phyloP scores from a whole-genome alignment of 2,797 vertebrate genomes.

The Eremophila alpestris region DNA sequence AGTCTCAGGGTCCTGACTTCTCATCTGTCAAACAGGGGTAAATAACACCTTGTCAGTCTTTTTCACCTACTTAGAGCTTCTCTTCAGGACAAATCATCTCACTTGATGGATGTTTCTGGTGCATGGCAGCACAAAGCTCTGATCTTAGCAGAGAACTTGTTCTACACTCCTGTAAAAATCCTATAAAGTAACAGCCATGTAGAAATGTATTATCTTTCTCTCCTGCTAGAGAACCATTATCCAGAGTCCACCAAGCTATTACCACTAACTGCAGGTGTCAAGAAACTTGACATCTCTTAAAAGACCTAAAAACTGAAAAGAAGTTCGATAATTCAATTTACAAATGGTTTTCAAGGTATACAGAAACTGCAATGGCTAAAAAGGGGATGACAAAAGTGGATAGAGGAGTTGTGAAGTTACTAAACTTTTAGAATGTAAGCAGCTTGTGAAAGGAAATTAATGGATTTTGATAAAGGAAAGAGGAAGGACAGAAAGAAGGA shows the following conservation, averaged over 20 bases:
- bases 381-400: background rate
- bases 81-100: background rate
- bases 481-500: background rate
- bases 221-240: background rate
- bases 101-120: background rate
- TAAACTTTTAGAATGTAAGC: background rate
- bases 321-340: background rate
- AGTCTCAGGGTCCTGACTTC: background rate
- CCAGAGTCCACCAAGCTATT: background rate
- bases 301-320: background rate
- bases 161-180: background rate
- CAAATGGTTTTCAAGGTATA: background rate
- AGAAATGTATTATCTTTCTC: background rate
- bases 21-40: background rate
- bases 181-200: background rate
- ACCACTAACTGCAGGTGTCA: background rate
- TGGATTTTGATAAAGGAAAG: background rate
- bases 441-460: background rate
- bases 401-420: background rate
- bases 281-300: background rate
- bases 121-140: background rate
- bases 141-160: background rate
- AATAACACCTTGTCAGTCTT: background rate
- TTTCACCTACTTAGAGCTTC: background rate
- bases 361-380: background rate